Percentiles rank a stretch among this genome's conserved stretches.
phyloP scores from a whole-genome alignment of 64 coral and sea anemone species.

The Montipora capricornis region DNA sequence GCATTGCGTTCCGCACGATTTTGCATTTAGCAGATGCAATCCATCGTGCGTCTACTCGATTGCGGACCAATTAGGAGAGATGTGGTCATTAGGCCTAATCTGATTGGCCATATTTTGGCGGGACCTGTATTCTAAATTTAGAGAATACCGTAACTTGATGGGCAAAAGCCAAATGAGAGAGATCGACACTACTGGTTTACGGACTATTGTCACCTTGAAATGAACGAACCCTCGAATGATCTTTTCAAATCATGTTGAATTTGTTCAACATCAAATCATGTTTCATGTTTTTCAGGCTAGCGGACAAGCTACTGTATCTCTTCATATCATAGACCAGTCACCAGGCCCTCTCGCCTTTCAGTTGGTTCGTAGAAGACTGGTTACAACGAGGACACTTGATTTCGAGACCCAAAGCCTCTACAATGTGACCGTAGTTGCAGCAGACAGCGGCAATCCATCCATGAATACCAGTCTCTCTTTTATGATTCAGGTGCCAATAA shows the following conservation, averaged over 20 bases:
- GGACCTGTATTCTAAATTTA: too few relatives aligned
- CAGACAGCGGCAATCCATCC: conserved; percentile 69
- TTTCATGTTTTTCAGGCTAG: not conserved
- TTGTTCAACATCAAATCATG: not conserved
- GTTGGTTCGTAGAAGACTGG: not conserved
- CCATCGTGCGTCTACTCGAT: too few relatives aligned
- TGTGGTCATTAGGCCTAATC: too few relatives aligned
- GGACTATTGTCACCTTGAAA: too few relatives aligned
- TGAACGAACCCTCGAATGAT: not conserved
- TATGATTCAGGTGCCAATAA: conserved; percentile 11
- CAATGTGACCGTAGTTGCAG: conserved; percentile 37
- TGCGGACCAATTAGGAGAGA: too few relatives aligned
- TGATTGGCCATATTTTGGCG: too few relatives aligned
- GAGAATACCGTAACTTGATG: too few relatives aligned
- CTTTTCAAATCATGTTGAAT: not conserved
- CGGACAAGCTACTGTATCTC: conserved; percentile 11
- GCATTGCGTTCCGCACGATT: too few relatives aligned
- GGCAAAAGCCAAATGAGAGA: too few relatives aligned
- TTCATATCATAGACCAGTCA: conserved; percentile 36
- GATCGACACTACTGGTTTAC: too few relatives aligned
- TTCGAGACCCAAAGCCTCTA: conserved; percentile 41
- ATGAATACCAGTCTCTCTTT: conserved; percentile 30
- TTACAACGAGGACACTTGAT: conserved; percentile 35
- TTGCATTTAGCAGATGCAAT: too few relatives aligned
- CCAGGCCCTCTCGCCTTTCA: not conserved